Conservation (phyloP, 2,113 vertebrate genomes). For the Carettochelys insculpta region DNA sequence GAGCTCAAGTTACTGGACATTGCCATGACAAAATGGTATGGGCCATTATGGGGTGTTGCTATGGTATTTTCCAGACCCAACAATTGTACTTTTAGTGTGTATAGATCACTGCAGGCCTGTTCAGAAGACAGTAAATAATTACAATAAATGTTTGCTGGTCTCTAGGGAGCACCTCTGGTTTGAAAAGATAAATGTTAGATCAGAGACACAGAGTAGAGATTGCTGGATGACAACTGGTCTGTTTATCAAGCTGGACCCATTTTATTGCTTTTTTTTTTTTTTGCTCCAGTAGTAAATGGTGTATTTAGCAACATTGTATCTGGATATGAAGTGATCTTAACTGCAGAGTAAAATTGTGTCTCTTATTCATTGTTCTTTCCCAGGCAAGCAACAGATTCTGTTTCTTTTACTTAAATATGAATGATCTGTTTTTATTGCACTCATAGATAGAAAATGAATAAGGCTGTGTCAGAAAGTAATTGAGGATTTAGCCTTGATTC, state of each 20-base stretch:
- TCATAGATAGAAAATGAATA: slow-evolving; percentile 50
- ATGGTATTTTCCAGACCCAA: slow-evolving; percentile 54
- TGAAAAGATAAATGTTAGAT: slow-evolving; percentile 56
- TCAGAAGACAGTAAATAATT: slow-evolving; percentile 69
- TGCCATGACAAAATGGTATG: slow-evolving; percentile 41
- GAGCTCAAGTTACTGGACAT: slow-evolving; percentile 51
- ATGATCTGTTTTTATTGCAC: slow-evolving; percentile 1
- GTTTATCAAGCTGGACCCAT: slow-evolving; percentile 52
- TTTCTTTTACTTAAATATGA: slow-evolving; percentile 34
- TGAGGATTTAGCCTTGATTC: background rate
- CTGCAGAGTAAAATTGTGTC: slow-evolving; percentile 14
- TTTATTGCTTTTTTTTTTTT: slow-evolving; percentile 39
- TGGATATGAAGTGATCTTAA: slow-evolving; percentile 52
- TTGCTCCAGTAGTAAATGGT: slow-evolving; percentile 56
- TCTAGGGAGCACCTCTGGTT: slow-evolving; percentile 61
- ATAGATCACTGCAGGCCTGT: slow-evolving; percentile 57
- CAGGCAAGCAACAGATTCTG: background rate
- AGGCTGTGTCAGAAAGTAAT: slow-evolving; percentile 1
- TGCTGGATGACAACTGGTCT: slow-evolving; percentile 42
- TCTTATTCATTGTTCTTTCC: slow-evolving; percentile 23
- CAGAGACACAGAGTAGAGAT: slow-evolving; percentile 59
- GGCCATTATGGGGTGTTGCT: slow-evolving; percentile 30
- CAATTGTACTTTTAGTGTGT: slow-evolving; percentile 66
- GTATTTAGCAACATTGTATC: slow-evolving; percentile 24
- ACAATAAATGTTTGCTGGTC: slow-evolving; percentile 65